Percentiles rank a stretch among this genome's conserved stretches.
Conservation (phyloP, 2,113 vertebrate species). For the Mionectes macconnelli region DNA sequence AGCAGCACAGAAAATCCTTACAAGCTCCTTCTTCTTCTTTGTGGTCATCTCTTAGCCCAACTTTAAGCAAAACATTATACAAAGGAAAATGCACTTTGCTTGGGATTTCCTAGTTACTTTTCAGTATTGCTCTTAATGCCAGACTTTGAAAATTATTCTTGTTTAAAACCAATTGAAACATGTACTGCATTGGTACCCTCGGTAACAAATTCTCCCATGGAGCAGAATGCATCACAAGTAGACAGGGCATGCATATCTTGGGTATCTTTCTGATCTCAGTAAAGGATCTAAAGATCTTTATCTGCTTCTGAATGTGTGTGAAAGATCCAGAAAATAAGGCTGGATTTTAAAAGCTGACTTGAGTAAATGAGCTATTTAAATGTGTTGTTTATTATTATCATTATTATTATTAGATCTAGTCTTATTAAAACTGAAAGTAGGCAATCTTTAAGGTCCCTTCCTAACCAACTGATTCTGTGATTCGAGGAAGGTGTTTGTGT, state of each 20-base stretch:
- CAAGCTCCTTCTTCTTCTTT: not conserved
- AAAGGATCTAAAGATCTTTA: not conserved
- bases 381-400: not conserved
- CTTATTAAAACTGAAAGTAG: not conserved
- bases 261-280: not conserved
- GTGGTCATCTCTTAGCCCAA: not conserved
- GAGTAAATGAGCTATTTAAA: not conserved
- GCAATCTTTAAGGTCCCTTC: not conserved
- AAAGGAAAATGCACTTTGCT: not conserved
- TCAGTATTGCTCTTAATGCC: not conserved
- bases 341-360: not conserved
- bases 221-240: not conserved
- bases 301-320: not conserved
- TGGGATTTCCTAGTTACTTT: not conserved
- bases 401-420: not conserved
- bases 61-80: not conserved
- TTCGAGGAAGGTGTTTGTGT: not conserved
- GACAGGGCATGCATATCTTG: not conserved
- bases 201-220: fast-evolving
- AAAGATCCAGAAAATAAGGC: not conserved
- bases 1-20: not conserved
- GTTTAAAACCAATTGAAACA: not conserved
- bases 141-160: not conserved
- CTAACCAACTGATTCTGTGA: not conserved
- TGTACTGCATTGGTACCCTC: fast-evolving